Base-by-base conservation (phyloP, 2,113 vertebrate genomes). In the Phaethornis superciliosus region DNA sequence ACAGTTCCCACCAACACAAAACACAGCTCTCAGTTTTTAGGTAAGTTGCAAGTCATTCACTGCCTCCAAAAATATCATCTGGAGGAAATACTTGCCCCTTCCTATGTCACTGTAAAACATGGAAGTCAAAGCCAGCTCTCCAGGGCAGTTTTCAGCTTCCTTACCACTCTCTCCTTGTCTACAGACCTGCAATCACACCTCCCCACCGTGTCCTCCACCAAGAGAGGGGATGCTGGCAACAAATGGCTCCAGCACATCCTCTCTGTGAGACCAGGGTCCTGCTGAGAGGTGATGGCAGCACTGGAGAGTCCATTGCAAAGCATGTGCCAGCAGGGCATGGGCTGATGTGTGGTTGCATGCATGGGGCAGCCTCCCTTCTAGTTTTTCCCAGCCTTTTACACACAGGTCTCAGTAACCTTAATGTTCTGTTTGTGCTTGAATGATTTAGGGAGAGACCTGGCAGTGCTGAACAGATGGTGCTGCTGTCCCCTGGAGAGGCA, bases 341-440 rank as follows among this genome's bases (percentile, higher is more conserved):
- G 15, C 18, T 33, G 40, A 81, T 68, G 52, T 69, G 54, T 1
- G 7, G 42, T 21, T 33, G 17, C 0, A 0, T 1, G 44, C 0
- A 0, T 1, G 44, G 51, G 23, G 37, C 63, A 71, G 37, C 6
- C 23, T 70, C 20, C 28, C 18, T 67, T 63, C 56, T 69, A 4
- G 37, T 75, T 78, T 33, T 67, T 49, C 52, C 28, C 62, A 84
- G 35, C 4, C 19, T 64, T 81, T 49, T 67, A 64, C 52, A 44
- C 12, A 6, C 3, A 22, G 19, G 26, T 77, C 44, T 83, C 5
- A 0, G 42, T 28, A 83, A 70, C n/a, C 32, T 64, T 44, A 35
- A 37, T 76, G 35, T 56, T 64, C 65, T 81, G 7, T 64, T 75
- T 81, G 64, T 86, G 30, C 42, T 11, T 58, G 30, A 60, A 60